Conservation (phyloP, 2,888 invertebrate species). For the Plusia festucae region DNA sequence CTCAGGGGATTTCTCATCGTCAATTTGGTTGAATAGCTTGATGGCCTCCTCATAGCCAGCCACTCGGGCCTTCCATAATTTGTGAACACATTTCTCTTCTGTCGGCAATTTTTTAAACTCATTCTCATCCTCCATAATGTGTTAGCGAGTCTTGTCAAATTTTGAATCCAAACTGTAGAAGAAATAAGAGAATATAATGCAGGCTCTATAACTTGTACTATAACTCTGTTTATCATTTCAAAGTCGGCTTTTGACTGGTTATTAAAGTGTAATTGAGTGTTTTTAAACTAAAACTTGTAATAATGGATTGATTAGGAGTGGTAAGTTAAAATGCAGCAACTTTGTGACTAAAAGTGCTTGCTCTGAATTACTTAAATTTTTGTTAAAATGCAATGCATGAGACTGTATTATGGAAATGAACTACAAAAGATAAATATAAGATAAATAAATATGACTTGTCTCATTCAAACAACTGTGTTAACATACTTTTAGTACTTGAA, state of each 20-base stretch:
- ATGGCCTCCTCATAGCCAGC: conserved; percentile 98
- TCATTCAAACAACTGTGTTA: neutral
- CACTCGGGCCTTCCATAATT: conserved; percentile 98
- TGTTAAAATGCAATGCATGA: no score
- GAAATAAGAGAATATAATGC: neutral
- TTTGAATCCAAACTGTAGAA: conserved; percentile 43
- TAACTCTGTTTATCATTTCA: no score
- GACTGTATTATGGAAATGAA: no score
- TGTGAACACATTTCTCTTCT: conserved; percentile 97
- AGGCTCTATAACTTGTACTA: neutral
- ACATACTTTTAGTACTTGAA: neutral
- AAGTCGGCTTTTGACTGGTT: no score
- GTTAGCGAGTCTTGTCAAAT: conserved; percentile 58
- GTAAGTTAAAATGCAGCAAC: no score
- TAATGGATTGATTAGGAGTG: no score
- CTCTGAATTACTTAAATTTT: no score
- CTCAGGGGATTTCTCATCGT: conserved; percentile 98
- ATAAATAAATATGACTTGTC: neutral
- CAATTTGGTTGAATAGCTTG: conserved; percentile 95
- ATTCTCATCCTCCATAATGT: conserved; percentile 94
- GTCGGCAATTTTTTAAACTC: conserved; percentile 96
- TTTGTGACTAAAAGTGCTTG: no score
- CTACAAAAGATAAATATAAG: no score
- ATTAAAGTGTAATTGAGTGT: no score
- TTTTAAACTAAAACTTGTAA: no score